Conservation (phyloP, 2,888 invertebrate genomes). For the Syrista parreyssii region DNA sequence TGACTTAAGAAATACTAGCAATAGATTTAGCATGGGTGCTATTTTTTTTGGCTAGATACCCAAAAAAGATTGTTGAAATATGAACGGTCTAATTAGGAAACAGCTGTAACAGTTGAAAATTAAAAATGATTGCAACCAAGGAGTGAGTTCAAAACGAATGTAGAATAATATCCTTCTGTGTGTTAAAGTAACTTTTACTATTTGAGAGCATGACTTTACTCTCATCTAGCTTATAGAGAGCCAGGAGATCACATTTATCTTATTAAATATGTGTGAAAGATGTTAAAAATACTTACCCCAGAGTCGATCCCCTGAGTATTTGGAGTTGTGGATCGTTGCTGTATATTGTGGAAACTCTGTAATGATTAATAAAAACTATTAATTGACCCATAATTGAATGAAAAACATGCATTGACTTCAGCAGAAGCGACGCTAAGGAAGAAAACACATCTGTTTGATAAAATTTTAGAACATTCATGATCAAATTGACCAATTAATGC, state of each 20-base stretch:
- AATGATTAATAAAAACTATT: conserved; percentile 38
- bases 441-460: background rate
- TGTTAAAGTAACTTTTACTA: background rate
- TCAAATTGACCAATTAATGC: background rate
- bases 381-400: background rate
- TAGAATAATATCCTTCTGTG: background rate
- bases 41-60: background rate
- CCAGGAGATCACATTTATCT: background rate
- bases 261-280: background rate
- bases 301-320: conserved; percentile 83
- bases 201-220: background rate
- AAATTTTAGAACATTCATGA: background rate
- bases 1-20: background rate
- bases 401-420: background rate
- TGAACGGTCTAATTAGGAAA: background rate
- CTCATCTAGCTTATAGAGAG: background rate
- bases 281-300: conserved; percentile 70
- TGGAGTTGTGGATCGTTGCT: conserved; percentile 81
- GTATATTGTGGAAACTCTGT: conserved; percentile 78
- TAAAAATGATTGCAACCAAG: background rate
- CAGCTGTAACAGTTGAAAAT: background rate
- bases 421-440: background rate
- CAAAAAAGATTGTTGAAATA: background rate
- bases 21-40: background rate
- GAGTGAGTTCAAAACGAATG: background rate